A percentile compares a stretch with the other conserved stretches of the same genome.
Conservation (phyloP, 1,140 invertebrate genomes). For the Leptinotarsa undecemlineata region DNA sequence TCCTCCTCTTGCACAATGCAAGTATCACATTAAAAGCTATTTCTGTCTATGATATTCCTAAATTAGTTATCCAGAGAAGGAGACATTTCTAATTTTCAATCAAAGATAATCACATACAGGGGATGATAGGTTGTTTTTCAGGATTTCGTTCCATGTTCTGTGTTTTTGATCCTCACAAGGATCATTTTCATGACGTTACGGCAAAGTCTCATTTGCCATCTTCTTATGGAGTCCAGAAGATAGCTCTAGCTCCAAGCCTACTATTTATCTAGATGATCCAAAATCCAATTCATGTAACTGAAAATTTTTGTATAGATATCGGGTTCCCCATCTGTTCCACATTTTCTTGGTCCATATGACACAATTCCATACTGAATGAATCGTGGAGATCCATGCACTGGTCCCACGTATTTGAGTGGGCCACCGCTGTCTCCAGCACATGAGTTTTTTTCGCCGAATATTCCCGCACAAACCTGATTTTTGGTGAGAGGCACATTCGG, state of each 20-base stretch:
- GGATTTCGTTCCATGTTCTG: too few species aligned
- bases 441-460: slow-evolving; percentile 55
- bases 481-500: slow-evolving; percentile 31
- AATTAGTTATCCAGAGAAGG: too few species aligned
- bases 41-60: too few species aligned
- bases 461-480: slow-evolving; percentile 59
- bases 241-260: not conserved
- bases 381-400: slow-evolving; percentile 33
- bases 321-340: slow-evolving; percentile 55
- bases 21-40: too few species aligned
- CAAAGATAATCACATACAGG: too few species aligned
- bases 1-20: too few species aligned
- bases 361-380: slow-evolving; percentile 49
- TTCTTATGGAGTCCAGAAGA: too few species aligned
- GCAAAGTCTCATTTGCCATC: too few species aligned
- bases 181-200: too few species aligned
- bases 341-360: slow-evolving; percentile 59
- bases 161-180: too few species aligned
- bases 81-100: too few species aligned
- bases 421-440: slow-evolving; percentile 66
- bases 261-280: slow-evolving; percentile 31
- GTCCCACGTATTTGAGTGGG: slow-evolving; percentile 56
- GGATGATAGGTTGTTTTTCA: too few species aligned
- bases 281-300: slow-evolving; percentile 49
- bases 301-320: slow-evolving; percentile 47